Base-by-base conservation (phyloP, 2,888 invertebrate species). In the Callimorpha dominula region DNA sequence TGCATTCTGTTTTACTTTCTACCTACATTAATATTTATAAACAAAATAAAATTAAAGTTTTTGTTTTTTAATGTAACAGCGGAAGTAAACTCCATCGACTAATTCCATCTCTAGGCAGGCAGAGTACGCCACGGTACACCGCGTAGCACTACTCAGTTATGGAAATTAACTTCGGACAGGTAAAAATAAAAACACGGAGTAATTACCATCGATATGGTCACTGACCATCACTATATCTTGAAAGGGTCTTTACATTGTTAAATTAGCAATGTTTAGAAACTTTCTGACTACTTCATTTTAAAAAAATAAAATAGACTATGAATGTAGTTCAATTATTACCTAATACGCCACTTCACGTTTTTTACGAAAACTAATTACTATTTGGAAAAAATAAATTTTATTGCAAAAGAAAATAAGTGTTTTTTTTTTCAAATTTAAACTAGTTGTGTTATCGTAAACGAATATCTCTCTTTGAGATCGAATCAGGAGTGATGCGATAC, bases 171-270 rank as follows among this genome's bases (percentile, higher is more conserved):
- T 88, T 89, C 86, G 88, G 87, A 82, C 84, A 83, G 88, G 90
- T 91, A 91, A 93, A 88, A 94, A 94, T 92, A 94, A 94, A 94
- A 94, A 94, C 92, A 94, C 86, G 77, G 85, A 86, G 89, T 91
- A 93, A 94, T 94, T 94, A 92, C 88, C 85, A 89, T 86, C 87
- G 91, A 83, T 87, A 90, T 93, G 93, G 90, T 88, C 92, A 92
- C 86, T 93, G 93, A 90, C 86, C 92, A 92, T 89, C 89, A 87
- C 90, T 80, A 77, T 81, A 75, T 80, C 89, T 88, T 86, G 80
- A 78, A 90, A 91, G 90, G 91, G 91, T 88, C 88, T 83, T 81
- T 83, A 79, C 78, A 78, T 84, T 81, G 74, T 80, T 81, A 80
- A 85, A 84, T 86, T 84, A 85, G 67, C 77, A 72, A 80, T 83